Evolutionary conservation across 2,888 invertebrate species (phyloP), one percentile per base, ranked within the genome.

Genomic region (Drosophila eohydei): DNA sequence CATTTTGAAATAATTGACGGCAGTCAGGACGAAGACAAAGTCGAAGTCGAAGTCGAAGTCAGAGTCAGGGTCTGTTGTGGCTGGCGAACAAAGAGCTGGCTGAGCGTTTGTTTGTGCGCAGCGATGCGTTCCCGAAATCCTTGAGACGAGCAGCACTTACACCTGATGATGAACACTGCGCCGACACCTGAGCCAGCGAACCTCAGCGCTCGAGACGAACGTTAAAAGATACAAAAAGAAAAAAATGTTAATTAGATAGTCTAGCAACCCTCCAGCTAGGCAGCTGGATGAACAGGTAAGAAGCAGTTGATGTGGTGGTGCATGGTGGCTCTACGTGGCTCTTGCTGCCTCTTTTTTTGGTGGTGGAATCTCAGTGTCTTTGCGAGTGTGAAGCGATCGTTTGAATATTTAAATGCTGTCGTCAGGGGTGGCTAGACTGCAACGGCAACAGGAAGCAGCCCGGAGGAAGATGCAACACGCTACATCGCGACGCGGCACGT

Each of bases 191-290:
- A 61, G 65, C 57, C 71, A 74, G 50, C 71, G 59, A 74, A 56
- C 56, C 74, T 57, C 64, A 38, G 61, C 63, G 54, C 69, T 58
- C 36, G 60, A 60, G 46, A 62, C 57, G 66, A 75, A 74, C 69
- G 69, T 69, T 80, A 46, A 38, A 26, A 30, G 38, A 38, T 4
- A 50, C 30, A 58, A 16, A 12, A 21, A 30, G 5, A 32, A 41
- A 70, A 69, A 79, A 85, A 88, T 86, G 73, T 80, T 86, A 86
- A 86, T 86, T 86, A 86, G 86, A 84, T 79, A 65, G 84, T 82
- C 84, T 83, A 85, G 84, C 89, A 86, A 86, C 86, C 89, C 86
- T 79, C 72, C 44, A 26, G 36, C 36, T 48, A 70, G 52, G 36
- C 72, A 54, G 57, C 61, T 41, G 32, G 26, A n/a, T 11, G 9